phyloP scores from a whole-genome alignment of 2,113 vertebrate genomes.

The Eretmodus cyanostictus region DNA sequence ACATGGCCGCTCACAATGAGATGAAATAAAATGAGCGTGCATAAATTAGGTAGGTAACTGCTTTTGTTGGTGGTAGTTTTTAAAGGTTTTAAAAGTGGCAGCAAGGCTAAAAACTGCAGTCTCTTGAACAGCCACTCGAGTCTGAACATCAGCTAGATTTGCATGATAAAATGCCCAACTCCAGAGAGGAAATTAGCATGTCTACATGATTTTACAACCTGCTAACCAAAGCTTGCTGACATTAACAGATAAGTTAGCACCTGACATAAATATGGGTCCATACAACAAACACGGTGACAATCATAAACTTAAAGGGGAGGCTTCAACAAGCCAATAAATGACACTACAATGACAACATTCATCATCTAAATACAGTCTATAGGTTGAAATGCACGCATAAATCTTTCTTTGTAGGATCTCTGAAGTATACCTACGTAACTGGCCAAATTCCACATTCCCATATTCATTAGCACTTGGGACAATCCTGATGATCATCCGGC shows the following conservation, averaged over 20 bases:
- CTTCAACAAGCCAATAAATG: not conserved
- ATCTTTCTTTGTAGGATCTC: not conserved
- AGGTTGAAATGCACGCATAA: not conserved
- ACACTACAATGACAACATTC: not conserved
- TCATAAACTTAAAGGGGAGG: not conserved
- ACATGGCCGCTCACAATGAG: not conserved
- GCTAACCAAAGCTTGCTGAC: not conserved
- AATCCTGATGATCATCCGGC: not conserved
- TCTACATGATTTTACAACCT: not conserved
- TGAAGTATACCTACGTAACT: not conserved
- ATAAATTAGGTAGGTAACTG: not conserved
- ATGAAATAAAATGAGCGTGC: not conserved
- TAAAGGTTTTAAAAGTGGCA: not conserved
- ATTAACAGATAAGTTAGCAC: not conserved
- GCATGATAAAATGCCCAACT: not conserved
- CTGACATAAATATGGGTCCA: not conserved
- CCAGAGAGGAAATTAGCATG: not conserved
- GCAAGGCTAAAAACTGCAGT: not conserved
- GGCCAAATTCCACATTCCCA: not conserved
- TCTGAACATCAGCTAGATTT: not conserved
- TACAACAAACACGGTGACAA: rapidly evolving
- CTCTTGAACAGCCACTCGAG: not conserved
- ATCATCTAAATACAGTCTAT: not conserved
- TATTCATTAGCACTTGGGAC: not conserved
- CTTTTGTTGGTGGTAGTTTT: not conserved